These are phyloP conservation scores for Acanthisitta chloris DNA, from an alignment of 2,113 vertebrate species.

Conservation along the genomic window DNA sequence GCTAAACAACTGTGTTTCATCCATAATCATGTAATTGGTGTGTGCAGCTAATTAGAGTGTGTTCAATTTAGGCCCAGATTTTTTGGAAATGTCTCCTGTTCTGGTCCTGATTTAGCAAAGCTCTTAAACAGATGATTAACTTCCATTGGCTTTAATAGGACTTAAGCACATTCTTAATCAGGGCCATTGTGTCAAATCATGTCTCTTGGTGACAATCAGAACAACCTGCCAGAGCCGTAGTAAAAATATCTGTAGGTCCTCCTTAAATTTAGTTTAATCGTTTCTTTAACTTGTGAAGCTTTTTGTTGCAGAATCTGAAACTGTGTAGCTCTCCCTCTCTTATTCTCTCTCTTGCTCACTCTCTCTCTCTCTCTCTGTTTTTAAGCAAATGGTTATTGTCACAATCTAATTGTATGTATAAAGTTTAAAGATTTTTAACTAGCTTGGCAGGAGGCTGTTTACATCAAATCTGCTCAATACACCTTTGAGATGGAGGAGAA, in stretches of 20 bases:
- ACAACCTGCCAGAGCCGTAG: neutral
- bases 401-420: slow-evolving; percentile 46
- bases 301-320: slow-evolving; percentile 1
- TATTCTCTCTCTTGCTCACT: too few relatives aligned
- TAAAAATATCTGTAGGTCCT: slow-evolving; percentile 27
- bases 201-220: slow-evolving; percentile 47
- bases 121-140: slow-evolving; percentile 66
- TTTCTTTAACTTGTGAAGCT: neutral
- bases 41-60: slow-evolving; percentile 37
- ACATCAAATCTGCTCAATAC: slow-evolving; percentile 48
- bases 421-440: slow-evolving; percentile 62
- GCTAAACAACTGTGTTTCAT: slow-evolving; percentile 47
- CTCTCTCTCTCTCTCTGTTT: neutral
- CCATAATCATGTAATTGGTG: slow-evolving; percentile 47
- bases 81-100: slow-evolving; percentile 65
- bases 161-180: slow-evolving; percentile 63
- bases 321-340: neutral
- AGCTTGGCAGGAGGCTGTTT: slow-evolving; percentile 45
- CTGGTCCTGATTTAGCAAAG: slow-evolving; percentile 69
- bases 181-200: slow-evolving; percentile 52
- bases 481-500: slow-evolving; percentile 44
- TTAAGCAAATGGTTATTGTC: slow-evolving; percentile 2
- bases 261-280: neutral
- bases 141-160: slow-evolving; percentile 64
- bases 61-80: slow-evolving; percentile 44